A percentile compares a stretch with the other conserved stretches of the same genome.
Evolutionary conservation across 2,113 vertebrate species (phyloP).

Genomic region (Aptenodytes forsteri): DNA sequence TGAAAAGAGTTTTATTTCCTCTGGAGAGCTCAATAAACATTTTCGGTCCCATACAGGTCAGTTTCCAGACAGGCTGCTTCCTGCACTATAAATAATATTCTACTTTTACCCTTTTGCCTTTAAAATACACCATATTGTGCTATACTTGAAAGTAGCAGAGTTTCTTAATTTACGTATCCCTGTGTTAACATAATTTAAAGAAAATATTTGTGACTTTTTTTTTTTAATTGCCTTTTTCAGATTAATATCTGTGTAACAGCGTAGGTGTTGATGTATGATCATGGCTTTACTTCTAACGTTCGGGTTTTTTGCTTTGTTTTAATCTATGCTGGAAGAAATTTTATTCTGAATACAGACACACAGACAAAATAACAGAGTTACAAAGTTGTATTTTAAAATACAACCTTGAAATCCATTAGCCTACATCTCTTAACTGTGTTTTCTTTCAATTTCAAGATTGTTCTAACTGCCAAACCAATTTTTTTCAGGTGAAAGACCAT

Average conservation of each 20-base stretch:
- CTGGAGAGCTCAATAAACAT: conserved; percentile 95
- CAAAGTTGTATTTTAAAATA: background rate
- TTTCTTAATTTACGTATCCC: background rate
- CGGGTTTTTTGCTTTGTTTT: background rate
- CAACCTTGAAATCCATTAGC: background rate
- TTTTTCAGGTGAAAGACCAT: conserved; percentile 88
- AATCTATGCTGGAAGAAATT: background rate
- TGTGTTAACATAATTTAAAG: background rate
- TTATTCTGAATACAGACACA: background rate
- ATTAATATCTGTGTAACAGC: background rate
- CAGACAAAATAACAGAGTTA: background rate
- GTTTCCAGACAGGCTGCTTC: conserved; percentile 68
- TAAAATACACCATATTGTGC: conserved; percentile 10
- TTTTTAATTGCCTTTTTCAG: background rate
- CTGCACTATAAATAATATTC: conserved; percentile 28
- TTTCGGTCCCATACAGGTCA: conserved; percentile 92
- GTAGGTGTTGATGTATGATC: background rate
- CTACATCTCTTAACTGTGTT: background rate
- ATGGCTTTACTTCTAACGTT: background rate
- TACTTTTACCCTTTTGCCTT: conserved; percentile 50
- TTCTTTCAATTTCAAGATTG: background rate
- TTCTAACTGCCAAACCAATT: background rate
- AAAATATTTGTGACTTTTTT: background rate
- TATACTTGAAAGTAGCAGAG: background rate
- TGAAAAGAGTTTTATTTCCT: conserved; percentile 90